Evolutionary conservation across 2,113 vertebrate genomes (phyloP).

Genomic region (Butorides virescens): DNA sequence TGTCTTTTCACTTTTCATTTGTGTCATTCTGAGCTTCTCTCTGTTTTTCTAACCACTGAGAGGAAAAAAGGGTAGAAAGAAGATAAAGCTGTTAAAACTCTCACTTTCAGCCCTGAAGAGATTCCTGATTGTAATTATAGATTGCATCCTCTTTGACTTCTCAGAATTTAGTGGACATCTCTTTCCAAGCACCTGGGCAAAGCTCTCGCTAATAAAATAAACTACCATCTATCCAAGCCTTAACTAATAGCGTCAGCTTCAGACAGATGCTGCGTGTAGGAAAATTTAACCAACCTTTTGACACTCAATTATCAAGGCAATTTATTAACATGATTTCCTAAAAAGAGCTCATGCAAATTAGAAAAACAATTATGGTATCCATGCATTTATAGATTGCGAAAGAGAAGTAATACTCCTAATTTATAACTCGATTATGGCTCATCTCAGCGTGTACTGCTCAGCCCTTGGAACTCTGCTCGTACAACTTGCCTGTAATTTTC

Average conservation of each 20-base stretch:
- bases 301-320: constrained; percentile 82
- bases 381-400: constrained; percentile 66
- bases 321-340: constrained; percentile 80
- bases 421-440: constrained; percentile 68
- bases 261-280: constrained; percentile 71
- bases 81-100: constrained; percentile 83
- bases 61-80: constrained; percentile 74
- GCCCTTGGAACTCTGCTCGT: constrained; percentile 1
- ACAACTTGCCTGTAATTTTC: background rate
- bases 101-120: constrained; percentile 79
- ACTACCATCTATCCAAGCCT: constrained; percentile 67
- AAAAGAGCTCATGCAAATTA: constrained; percentile 78
- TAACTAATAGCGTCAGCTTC: constrained; percentile 77
- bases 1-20: constrained; percentile 99
- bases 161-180: constrained; percentile 72
- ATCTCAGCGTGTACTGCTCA: background rate
- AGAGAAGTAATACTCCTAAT: constrained; percentile 64
- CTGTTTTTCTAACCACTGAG: constrained; percentile 80
- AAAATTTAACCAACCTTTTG: constrained; percentile 78
- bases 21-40: constrained; percentile 89
- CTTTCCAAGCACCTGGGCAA: constrained; percentile 75
- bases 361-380: constrained; percentile 78
- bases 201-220: constrained; percentile 75
- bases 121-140: constrained; percentile 85
- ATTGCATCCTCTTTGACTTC: constrained; percentile 77